Evolutionary conservation across 2,797 vertebrate species (phyloP).

Genomic region (Columba guinea): DNA sequence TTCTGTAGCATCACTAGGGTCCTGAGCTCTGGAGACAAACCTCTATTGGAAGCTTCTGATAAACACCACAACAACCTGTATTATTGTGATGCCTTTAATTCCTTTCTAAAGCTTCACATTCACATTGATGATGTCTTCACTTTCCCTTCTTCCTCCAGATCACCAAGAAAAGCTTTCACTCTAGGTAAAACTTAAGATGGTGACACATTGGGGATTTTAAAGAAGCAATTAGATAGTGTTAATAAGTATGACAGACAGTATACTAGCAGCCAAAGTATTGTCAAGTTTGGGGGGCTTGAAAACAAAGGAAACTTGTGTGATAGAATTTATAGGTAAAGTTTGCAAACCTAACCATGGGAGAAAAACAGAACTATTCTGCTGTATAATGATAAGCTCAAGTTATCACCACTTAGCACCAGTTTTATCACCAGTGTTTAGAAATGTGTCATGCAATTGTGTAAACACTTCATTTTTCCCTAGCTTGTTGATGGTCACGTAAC

Average conservation of each 20-base stretch:
- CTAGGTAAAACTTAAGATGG: not conserved
- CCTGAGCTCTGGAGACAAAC: not conserved
- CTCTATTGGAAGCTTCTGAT: not conserved
- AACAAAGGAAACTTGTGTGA: not conserved
- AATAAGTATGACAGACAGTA: not conserved
- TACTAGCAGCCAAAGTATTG: not conserved
- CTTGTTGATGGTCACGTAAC: not conserved
- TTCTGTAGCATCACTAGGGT: not conserved
- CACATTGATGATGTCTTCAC: not conserved
- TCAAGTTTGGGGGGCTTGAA: not conserved
- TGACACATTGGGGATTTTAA: not conserved
- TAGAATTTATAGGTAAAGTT: not conserved
- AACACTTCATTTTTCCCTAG: not conserved
- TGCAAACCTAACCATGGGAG: not conserved
- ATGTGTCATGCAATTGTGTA: not conserved
- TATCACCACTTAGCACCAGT: not conserved
- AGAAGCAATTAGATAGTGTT: not conserved
- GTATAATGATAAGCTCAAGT: not conserved
- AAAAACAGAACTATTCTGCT: not conserved
- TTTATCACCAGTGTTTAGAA: slow-evolving; percentile 25
- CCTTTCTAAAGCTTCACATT: not conserved
- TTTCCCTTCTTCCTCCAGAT: not conserved
- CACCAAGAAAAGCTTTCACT: not conserved
- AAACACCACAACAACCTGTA: not conserved
- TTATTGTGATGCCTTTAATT: not conserved